phyloP scores from a whole-genome alignment of 2,888 invertebrate species.

The Pollenia amentaria region DNA sequence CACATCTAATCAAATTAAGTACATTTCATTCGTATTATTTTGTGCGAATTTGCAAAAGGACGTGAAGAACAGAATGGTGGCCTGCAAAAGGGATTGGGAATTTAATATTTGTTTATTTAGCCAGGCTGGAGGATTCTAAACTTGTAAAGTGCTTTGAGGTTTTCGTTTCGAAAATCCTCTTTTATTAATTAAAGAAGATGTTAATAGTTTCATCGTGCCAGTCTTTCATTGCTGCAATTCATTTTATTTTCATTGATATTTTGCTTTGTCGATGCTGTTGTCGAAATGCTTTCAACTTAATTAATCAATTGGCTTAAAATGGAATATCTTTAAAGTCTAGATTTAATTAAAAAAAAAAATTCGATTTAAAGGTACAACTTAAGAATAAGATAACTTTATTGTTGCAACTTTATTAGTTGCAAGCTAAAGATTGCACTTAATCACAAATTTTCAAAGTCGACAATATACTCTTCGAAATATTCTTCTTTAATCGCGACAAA shows the following conservation, averaged over 20 bases:
- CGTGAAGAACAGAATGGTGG: not conserved
- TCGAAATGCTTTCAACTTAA: not conserved
- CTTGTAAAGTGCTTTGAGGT: slow-evolving; percentile 40
- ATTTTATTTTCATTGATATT: not conserved
- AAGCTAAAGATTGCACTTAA: too few species aligned
- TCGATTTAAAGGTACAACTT: too few species aligned
- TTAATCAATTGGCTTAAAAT: not conserved
- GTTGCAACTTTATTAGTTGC: too few species aligned
- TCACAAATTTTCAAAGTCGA: too few species aligned
- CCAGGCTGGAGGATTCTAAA: not conserved
- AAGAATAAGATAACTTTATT: too few species aligned
- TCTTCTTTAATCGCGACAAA: too few species aligned
- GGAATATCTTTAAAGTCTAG: too few species aligned
- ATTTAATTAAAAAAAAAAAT: too few species aligned
- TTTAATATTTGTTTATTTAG: slow-evolving; percentile 4
- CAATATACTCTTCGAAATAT: too few species aligned
- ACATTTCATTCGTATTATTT: slow-evolving; percentile 55
- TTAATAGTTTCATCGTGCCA: not conserved
- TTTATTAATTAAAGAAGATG: slow-evolving; percentile 17
- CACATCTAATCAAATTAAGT: slow-evolving; percentile 69
- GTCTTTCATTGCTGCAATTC: slow-evolving; percentile 6
- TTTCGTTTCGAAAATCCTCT: slow-evolving; percentile 8
- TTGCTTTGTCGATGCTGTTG: not conserved
- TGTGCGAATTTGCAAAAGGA: slow-evolving; percentile 19
- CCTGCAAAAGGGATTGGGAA: not conserved